phyloP scores from a whole-genome alignment of 1,140 invertebrate species.

The Procambarus virginalis region DNA sequence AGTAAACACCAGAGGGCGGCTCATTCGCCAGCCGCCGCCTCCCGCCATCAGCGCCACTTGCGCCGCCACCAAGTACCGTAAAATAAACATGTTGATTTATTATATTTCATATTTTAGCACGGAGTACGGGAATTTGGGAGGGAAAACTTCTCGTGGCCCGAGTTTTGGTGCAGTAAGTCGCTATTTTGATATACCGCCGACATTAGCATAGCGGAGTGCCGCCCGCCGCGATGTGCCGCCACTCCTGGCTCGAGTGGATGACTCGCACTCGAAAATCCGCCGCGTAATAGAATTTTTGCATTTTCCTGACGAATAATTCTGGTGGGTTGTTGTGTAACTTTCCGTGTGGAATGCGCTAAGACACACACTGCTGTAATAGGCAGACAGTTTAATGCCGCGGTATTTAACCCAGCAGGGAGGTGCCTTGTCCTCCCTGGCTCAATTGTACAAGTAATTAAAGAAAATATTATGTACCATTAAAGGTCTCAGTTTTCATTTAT shows the following conservation, averaged over 20 bases:
- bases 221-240: background rate
- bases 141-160: background rate
- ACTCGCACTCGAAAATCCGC: background rate
- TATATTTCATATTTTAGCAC: conserved; percentile 52
- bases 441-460: too few species aligned
- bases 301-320: too few species aligned
- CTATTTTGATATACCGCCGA: background rate
- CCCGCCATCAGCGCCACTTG: background rate
- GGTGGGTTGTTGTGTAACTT: too few species aligned
- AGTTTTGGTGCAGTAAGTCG: background rate
- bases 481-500: too few species aligned
- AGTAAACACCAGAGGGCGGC: conserved; percentile 57
- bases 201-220: background rate
- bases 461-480: too few species aligned
- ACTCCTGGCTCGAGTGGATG: background rate
- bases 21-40: conserved; percentile 35
- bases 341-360: too few species aligned
- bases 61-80: conserved; percentile 23
- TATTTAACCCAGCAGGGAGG: too few species aligned
- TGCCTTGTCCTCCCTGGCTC: too few species aligned
- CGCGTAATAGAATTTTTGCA: too few species aligned
- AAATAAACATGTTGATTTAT: conserved; percentile 65
- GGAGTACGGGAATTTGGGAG: conserved; percentile 2
- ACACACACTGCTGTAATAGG: too few species aligned
- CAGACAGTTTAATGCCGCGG: too few species aligned